Percentiles rank a stretch among this genome's conserved stretches.
Evolutionary conservation across 2,113 vertebrate genomes (phyloP).

Genomic region (Odontesthes bonariensis): DNA sequence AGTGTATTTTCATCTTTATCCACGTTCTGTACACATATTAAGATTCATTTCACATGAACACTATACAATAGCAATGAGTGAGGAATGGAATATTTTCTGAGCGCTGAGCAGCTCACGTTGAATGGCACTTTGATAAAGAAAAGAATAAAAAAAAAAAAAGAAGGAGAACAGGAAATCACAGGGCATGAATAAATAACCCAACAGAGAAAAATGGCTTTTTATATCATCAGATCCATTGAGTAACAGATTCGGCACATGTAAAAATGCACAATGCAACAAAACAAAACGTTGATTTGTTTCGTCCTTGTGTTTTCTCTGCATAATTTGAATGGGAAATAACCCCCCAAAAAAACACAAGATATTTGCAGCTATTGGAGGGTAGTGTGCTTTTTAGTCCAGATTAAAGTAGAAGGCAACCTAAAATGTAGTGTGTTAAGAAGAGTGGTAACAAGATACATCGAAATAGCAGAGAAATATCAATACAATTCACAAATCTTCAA

Average conservation of each 20-base stretch:
- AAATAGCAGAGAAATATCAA: constrained; percentile 87
- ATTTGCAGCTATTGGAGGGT: constrained; percentile 71
- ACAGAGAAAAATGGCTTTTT: constrained; percentile 79
- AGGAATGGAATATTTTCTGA: constrained; percentile 87
- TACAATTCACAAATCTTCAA: constrained; percentile 85
- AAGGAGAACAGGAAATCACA: constrained; percentile 72
- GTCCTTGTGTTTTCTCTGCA: constrained; percentile 69
- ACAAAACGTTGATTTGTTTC: constrained; percentile 66
- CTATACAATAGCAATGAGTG: constrained; percentile 90
- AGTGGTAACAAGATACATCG: constrained; percentile 83
- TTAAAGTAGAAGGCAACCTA: constrained; percentile 74
- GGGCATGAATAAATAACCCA: constrained; percentile 74
- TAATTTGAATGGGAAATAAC: constrained; percentile 63
- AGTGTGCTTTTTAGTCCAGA: constrained; percentile 72
- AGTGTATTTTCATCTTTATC: constrained; percentile 90
- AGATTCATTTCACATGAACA: constrained; percentile 89
- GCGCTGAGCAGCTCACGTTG: constrained; percentile 77
- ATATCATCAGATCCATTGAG: constrained; percentile 73
- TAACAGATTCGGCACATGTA: constrained; percentile 77
- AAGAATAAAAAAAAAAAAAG: constrained; percentile 53
- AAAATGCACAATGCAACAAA: constrained; percentile 77
- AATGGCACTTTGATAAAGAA: constrained; percentile 83
- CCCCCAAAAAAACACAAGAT: constrained; percentile 38
- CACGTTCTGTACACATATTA: constrained; percentile 89
- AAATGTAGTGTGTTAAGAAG: constrained; percentile 77